phyloP scores from a whole-genome alignment of 23 tunicate species.

The Clavelina lepadiformis region DNA sequence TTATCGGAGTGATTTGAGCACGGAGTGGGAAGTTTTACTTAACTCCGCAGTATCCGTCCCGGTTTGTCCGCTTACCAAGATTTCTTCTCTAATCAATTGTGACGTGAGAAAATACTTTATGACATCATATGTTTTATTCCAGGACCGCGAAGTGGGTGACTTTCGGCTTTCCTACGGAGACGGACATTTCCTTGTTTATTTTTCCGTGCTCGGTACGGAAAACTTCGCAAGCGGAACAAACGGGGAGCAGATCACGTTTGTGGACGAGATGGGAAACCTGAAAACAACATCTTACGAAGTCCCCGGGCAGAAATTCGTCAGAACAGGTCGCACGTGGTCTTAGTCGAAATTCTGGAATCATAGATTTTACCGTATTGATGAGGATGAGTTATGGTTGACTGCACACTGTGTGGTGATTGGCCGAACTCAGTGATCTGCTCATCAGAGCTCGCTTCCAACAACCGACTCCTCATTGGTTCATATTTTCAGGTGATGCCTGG shows the following conservation, averaged over 20 bases:
- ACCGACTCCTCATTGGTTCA: no score
- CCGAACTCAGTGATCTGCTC: no score
- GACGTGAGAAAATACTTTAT: no score
- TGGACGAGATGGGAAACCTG: constrained; percentile 43
- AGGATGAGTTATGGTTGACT: no score
- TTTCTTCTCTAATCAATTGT: no score
- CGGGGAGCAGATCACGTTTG: constrained; percentile 64
- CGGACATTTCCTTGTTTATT: constrained; percentile 55
- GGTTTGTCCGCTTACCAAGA: constrained; percentile 19
- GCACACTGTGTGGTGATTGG: no score
- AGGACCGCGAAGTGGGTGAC: constrained; percentile 79
- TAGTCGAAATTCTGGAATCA: neutral
- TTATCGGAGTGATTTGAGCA: constrained; percentile 54
- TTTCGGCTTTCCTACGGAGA: constrained; percentile 64
- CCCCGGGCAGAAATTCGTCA: constrained; percentile 54
- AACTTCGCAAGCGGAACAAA: constrained; percentile 74
- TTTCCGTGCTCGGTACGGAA: constrained; percentile 49
- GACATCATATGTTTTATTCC: no score
- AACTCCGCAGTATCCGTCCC: constrained; percentile 68
- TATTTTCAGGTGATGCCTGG: constrained; percentile 74
- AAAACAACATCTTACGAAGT: constrained; percentile 48
- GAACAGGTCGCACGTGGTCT: constrained; percentile 35
- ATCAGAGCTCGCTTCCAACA: no score
- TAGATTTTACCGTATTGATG: neutral
- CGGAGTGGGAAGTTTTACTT: constrained; percentile 50